Percentiles rank a stretch among this genome's conserved stretches.
phyloP scores from a whole-genome alignment of 37 sponge, comb jelly and placozoan species.

The Ianthella basta region DNA sequence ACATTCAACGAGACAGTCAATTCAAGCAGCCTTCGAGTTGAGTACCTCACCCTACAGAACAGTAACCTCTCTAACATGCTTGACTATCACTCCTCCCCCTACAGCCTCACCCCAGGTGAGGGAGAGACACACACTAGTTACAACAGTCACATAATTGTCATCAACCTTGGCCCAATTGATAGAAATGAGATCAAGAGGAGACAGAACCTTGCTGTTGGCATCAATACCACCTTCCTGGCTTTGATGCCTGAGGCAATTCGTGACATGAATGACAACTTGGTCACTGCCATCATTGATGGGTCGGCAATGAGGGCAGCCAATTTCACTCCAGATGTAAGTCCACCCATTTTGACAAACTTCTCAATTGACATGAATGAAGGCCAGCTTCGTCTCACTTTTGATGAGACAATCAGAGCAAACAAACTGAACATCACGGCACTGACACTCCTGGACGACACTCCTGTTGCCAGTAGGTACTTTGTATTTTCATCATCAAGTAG shows the following conservation, averaged over 20 bases:
- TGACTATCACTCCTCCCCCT: conserved; percentile 80
- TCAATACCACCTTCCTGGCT: conserved; percentile 55
- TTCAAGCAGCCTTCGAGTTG: conserved; percentile 64
- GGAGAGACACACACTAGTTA: conserved; percentile 73
- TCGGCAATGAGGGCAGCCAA: conserved; percentile 39
- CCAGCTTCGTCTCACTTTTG: conserved; percentile 69
- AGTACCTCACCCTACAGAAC: conserved; percentile 71
- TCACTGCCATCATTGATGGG: conserved; percentile 65
- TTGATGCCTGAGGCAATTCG: conserved; percentile 39
- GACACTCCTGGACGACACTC: conserved; percentile 67
- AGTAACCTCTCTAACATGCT: conserved; percentile 37
- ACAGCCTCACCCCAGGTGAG: conserved; percentile 56
- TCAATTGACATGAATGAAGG: conserved; percentile 84
- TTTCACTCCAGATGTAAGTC: conserved; percentile 59
- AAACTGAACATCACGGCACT: conserved; percentile 46
- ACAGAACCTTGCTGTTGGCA: conserved; percentile 61
- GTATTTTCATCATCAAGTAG: conserved; percentile 48
- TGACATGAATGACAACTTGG: conserved; percentile 79
- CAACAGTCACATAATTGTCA: conserved; percentile 65
- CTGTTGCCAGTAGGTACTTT: conserved; percentile 21
- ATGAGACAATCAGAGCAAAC: conserved; percentile 82
- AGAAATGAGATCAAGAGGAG: conserved; percentile 87
- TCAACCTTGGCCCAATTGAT: conserved; percentile 81
- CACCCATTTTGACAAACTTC: conserved; percentile 69
- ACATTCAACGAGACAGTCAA: conserved; percentile 92